Conservation (phyloP, 1,140 invertebrate genomes). For the Chrysoperla carnea region DNA sequence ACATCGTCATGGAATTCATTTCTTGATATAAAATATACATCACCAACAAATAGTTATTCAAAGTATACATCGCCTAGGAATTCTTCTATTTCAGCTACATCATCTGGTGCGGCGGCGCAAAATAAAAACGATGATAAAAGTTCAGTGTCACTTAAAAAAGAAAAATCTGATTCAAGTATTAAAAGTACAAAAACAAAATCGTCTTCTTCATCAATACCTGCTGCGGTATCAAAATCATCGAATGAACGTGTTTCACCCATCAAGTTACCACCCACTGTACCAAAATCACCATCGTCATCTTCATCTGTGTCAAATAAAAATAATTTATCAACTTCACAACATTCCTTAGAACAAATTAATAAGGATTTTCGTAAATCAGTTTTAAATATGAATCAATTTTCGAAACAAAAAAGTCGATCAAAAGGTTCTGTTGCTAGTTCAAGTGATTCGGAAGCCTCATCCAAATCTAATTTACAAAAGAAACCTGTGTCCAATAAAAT, state of each 20-base stretch:
- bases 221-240: neutral
- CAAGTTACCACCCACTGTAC: slow-evolving; percentile 16
- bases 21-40: slow-evolving; percentile 33
- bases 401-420: slow-evolving; percentile 17
- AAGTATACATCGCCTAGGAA: slow-evolving; percentile 15
- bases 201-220: neutral
- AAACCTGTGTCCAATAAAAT: too few species aligned
- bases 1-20: slow-evolving; percentile 43
- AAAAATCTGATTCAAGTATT: neutral
- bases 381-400: slow-evolving; percentile 44
- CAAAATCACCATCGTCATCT: neutral
- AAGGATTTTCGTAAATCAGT: slow-evolving; percentile 62
- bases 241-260: slow-evolving; percentile 17
- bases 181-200: neutral
- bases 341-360: slow-evolving; percentile 32
- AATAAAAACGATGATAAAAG: neutral
- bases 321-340: slow-evolving; percentile 12
- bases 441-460: slow-evolving; percentile 24
- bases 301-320: slow-evolving; percentile 1
- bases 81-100: slow-evolving; percentile 10
- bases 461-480: too few species aligned
- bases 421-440: slow-evolving; percentile 31
- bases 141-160: neutral
- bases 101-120: slow-evolving; percentile 7
- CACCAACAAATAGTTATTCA: slow-evolving; percentile 19